Percentiles rank a stretch among this genome's conserved stretches.
phyloP scores from a whole-genome alignment of 2,797 vertebrate species.

The Halcyon chelicuti region DNA sequence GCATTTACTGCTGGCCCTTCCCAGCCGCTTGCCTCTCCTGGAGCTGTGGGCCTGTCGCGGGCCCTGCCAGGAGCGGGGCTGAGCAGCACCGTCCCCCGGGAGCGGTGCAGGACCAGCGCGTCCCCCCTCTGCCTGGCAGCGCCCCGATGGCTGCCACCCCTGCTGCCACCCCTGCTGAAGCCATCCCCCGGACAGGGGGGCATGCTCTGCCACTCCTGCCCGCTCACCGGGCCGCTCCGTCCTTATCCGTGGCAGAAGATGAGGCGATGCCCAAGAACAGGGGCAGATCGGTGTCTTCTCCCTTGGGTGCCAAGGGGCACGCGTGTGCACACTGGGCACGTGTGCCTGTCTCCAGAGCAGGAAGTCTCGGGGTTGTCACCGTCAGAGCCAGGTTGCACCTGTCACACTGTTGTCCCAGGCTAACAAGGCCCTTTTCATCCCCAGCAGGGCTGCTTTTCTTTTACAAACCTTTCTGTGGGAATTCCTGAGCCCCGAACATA shows the following conservation, averaged over 20 bases:
- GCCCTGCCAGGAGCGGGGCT: no score
- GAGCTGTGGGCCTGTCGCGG: neutral
- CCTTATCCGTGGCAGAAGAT: neutral
- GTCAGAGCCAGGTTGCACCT: neutral
- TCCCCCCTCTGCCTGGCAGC: neutral
- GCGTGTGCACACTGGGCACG: rapidly evolving
- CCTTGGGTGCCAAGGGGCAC: neutral
- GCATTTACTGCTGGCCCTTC: rapidly evolving
- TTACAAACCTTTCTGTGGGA: neutral
- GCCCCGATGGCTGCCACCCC: rapidly evolving
- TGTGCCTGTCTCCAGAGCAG: neutral
- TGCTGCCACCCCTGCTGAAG: rapidly evolving
- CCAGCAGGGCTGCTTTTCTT: neutral
- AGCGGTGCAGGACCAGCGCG: neutral
- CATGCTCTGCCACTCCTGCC: rapidly evolving
- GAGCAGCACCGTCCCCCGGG: rapidly evolving
- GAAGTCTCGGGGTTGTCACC: neutral
- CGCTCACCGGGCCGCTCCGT: rapidly evolving
- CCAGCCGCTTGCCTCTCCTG: neutral
- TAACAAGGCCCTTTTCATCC: neutral
- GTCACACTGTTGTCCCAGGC: neutral
- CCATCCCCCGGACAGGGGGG: rapidly evolving
- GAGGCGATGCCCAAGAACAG: neutral
- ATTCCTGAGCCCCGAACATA: neutral
- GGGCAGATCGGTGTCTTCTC: rapidly evolving